Evolutionary conservation across 1,140 invertebrate genomes (phyloP).

Genomic region (Argopecten irradians): DNA sequence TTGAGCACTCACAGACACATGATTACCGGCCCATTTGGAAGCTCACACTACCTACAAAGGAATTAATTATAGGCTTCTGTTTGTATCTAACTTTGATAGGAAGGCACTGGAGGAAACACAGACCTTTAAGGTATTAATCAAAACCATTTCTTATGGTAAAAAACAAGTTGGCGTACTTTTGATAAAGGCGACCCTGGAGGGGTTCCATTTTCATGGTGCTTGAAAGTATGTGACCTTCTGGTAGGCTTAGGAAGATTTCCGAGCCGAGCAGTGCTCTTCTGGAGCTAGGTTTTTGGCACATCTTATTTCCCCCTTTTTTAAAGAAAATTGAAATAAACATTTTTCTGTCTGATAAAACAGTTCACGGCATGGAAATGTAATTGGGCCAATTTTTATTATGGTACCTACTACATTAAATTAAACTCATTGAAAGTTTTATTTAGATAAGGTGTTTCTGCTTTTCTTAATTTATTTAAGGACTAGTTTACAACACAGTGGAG

Average conservation of each 20-base stretch:
- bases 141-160: constrained; percentile 18
- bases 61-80: neutral
- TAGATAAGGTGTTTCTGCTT: neutral
- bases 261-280: neutral
- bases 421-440: too few species aligned
- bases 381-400: neutral
- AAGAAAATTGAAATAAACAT: neutral
- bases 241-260: neutral
- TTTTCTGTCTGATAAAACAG: neutral
- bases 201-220: constrained; percentile 8
- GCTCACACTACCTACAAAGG: neutral
- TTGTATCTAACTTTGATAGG: constrained; percentile 13
- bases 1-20: neutral
- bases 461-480: too few species aligned
- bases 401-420: too few species aligned
- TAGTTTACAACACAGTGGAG: too few species aligned
- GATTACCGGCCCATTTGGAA: constrained; percentile 7
- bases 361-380: neutral
- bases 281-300: neutral
- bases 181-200: neutral
- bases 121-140: constrained; percentile 1
- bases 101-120: neutral
- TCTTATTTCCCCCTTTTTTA: neutral
- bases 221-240: constrained; percentile 6
- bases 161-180: neutral